Conservation (phyloP, 2,888 invertebrate species). For the Dynastes tityus region DNA sequence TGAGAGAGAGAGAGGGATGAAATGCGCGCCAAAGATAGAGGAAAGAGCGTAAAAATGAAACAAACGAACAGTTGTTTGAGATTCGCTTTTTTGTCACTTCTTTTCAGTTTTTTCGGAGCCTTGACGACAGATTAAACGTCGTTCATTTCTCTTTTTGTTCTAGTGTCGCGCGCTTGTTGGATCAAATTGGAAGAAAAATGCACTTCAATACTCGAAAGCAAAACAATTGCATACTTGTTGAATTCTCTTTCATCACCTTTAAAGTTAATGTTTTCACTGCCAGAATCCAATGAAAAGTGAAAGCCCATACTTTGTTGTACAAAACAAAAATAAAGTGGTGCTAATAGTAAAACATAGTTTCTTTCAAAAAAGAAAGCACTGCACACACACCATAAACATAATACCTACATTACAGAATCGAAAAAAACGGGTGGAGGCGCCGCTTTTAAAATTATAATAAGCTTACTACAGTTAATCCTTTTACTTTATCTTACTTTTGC, state of each 20-base stretch:
- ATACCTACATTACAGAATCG: no score
- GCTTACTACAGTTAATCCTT: no score
- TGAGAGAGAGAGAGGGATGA: background rate
- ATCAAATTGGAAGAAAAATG: slow-evolving; percentile 31
- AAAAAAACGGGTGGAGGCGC: no score
- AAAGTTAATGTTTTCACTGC: background rate
- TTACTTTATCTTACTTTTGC: no score
- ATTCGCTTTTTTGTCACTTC: slow-evolving; percentile 30
- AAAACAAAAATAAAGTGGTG: no score
- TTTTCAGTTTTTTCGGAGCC: slow-evolving; percentile 32
- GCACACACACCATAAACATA: no score
- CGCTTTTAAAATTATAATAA: no score
- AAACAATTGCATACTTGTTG: slow-evolving; percentile 33
- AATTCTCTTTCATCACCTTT: background rate
- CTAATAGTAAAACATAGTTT: no score
- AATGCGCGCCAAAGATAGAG: background rate
- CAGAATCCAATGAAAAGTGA: background rate
- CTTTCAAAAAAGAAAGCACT: no score
- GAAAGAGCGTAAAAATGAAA: slow-evolving; percentile 38
- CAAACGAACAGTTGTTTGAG: slow-evolving; percentile 41
- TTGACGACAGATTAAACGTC: slow-evolving; percentile 38
- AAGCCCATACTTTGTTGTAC: no score
- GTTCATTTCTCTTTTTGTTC: slow-evolving; percentile 32
- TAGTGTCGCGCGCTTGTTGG: slow-evolving; percentile 13
- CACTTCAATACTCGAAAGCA: slow-evolving; percentile 34